phyloP scores from a whole-genome alignment of 2,888 invertebrate species.

The Tetanocera ferruginea region DNA sequence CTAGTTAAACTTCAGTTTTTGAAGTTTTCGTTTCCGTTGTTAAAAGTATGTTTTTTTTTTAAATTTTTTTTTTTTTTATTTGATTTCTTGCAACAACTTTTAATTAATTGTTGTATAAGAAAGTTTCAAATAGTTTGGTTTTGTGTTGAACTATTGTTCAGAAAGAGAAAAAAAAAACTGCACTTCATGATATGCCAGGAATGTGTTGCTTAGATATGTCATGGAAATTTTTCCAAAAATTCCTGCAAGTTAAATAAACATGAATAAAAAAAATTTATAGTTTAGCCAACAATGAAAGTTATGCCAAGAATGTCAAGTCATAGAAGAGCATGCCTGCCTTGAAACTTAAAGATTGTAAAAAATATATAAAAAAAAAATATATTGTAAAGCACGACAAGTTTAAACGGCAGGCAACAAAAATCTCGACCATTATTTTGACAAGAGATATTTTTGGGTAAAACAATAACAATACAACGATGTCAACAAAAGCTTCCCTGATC shows the following conservation, averaged over 20 bases:
- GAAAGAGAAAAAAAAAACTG: neutral
- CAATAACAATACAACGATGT: neutral
- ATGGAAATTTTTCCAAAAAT: neutral
- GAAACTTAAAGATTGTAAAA: too few species aligned
- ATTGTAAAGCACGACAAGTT: too few species aligned
- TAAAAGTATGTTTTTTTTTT: neutral
- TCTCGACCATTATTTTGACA: neutral
- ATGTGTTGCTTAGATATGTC: neutral
- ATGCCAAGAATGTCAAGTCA: too few species aligned
- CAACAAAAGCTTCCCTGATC: neutral
- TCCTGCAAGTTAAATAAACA: too few species aligned
- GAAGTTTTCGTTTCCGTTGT: too few species aligned
- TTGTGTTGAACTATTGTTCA: neutral
- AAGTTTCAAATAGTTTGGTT: slow-evolving; percentile 20
- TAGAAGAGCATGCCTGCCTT: too few species aligned
- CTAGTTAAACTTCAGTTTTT: too few species aligned
- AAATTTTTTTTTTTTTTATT: neutral
- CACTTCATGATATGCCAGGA: neutral
- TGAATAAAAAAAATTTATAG: too few species aligned
- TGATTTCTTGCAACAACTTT: slow-evolving; percentile 7
- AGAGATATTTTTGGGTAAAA: neutral
- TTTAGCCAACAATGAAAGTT: too few species aligned
- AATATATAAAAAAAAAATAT: too few species aligned
- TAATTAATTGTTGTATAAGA: slow-evolving; percentile 32
- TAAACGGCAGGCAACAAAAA: too few species aligned